Conservation (phyloP, 2,113 vertebrate species). For the Syrmaticus mikado region DNA sequence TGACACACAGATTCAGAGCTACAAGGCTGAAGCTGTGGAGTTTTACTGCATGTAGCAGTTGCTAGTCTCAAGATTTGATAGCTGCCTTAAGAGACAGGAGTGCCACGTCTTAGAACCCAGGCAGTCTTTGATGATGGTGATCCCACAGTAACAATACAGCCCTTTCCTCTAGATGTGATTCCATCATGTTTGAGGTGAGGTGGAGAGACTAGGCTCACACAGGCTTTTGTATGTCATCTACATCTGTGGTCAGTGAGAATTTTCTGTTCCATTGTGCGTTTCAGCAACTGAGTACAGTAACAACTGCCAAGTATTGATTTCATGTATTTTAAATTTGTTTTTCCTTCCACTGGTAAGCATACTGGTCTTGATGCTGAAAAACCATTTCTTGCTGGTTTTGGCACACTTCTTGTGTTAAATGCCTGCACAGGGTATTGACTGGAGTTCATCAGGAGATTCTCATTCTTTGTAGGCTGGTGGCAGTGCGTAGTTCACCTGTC, state of each 20-base stretch:
- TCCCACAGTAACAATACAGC: neutral
- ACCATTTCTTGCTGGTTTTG: neutral
- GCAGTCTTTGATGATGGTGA: neutral
- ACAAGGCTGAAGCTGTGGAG: too few species aligned
- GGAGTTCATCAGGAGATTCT: neutral
- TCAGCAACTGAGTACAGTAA: neutral
- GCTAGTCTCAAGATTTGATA: neutral
- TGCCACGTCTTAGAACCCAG: neutral
- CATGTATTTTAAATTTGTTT: neutral
- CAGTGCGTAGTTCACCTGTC: neutral
- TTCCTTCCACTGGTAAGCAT: neutral
- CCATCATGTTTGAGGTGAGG: neutral
- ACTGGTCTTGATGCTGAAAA: neutral
- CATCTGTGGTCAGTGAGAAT: neutral
- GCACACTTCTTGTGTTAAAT: neutral
- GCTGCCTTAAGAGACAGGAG: neutral
- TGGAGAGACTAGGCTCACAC: neutral
- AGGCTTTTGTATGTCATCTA: neutral
- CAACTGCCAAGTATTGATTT: neutral
- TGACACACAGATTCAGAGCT: neutral
- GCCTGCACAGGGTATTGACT: neutral
- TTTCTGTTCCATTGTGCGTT: neutral
- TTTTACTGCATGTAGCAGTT: neutral
- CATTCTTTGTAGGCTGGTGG: neutral
- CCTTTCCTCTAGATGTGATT: neutral